Evolutionary conservation across 2,888 invertebrate species (phyloP), one percentile per base, ranked within the genome.

Genomic region (Apodemia zela): DNA sequence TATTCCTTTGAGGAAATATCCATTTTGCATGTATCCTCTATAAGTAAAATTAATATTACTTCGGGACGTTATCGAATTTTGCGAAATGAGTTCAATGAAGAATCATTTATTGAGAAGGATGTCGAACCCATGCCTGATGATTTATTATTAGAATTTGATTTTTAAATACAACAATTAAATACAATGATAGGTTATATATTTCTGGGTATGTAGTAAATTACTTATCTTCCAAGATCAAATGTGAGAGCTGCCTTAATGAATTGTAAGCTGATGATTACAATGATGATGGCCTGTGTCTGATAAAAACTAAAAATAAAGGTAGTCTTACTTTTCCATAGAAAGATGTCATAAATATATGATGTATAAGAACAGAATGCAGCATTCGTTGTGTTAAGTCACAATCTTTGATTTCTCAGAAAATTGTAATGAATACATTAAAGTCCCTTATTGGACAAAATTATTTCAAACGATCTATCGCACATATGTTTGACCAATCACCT

Each of bases 401-500:
- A 47, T 47, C 47, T 47, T 47, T 47, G 17, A 47, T 13, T 47
- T 47, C 17, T 13, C 13, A 47, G 13, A 47, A 47, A 47, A 47
- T 47, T 47, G 47, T 49, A 17, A 13, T 15, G 3, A 49, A 49
- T 18, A 49, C 49, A 49, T 49, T 49, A 18, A 49, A 49, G 5
- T 49, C 49, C 49, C 17, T 49, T 57, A 57, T 57, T 57, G 57
- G 57, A 57, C 57, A 57, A 57, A 15, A 57, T 57, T 57, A 6
- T 57, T 57, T 57, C 57, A 0, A 57, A n/a, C 25, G 17, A 57
- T 57, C 25, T 13, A 5, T n/a, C 13, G 15, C 29, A n/a, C 57
- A 57, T 13, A 57, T 57, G 57, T 57, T 57, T 21, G 57, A 57
- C n/a, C 57, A 57, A 57, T 29, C 57, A 57, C 57, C 57, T 29